Evolutionary conservation across 2,797 vertebrate species (phyloP).

Genomic region (Hoplostethus mediterraneus): DNA sequence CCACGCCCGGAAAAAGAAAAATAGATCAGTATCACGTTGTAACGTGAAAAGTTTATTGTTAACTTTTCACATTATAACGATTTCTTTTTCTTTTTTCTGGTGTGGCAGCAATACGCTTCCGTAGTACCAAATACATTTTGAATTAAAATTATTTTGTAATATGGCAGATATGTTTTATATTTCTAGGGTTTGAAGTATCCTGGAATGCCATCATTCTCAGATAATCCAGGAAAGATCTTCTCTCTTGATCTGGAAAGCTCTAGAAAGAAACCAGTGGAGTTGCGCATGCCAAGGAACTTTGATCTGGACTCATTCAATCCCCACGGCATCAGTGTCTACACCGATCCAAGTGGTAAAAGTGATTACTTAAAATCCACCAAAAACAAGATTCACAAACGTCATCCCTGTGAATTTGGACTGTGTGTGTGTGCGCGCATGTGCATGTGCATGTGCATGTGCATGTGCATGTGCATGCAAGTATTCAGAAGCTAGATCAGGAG

Average conservation of each 20-base stretch:
- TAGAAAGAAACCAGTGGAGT: slow-evolving; percentile 77
- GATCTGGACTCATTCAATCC: slow-evolving; percentile 89
- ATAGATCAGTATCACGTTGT: no score
- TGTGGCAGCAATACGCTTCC: no score
- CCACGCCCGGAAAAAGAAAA: no score
- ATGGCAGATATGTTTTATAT: neutral
- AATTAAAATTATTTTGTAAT: neutral
- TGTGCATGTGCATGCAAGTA: no score
- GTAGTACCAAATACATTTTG: neutral
- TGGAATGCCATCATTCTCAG: slow-evolving; percentile 71
- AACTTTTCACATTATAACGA: neutral
- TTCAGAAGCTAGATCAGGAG: no score
- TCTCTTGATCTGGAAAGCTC: slow-evolving; percentile 86
- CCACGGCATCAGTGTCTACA: slow-evolving; percentile 89
- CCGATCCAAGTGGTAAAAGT: slow-evolving; percentile 81
- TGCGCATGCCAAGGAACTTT: slow-evolving; percentile 86
- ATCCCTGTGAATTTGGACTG: no score
- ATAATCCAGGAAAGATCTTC: slow-evolving; percentile 87
- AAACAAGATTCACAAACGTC: no score
- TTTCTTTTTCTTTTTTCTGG: no score
- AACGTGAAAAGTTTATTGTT: no score
- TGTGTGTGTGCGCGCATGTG: no score
- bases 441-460: no score
- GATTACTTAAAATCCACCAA: neutral
- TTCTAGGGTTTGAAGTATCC: slow-evolving; percentile 89